Percentiles rank a stretch among this genome's conserved stretches.
Evolutionary conservation across 2,888 invertebrate genomes (phyloP).

Genomic region (Papilio elwesi): DNA sequence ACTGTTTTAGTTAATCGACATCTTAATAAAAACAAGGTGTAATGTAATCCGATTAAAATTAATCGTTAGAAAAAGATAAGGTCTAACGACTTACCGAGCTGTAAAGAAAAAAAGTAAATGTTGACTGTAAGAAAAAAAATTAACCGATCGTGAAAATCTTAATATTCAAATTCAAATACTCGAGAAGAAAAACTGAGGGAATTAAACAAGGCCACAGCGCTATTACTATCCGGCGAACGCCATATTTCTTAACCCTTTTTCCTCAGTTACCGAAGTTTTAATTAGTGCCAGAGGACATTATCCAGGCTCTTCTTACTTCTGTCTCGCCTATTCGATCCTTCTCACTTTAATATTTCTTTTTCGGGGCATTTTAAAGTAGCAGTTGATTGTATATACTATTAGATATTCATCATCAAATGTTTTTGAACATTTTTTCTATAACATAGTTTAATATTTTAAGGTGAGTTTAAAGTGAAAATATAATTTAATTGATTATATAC

Average conservation of each 20-base stretch:
- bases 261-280: slow-evolving; percentile 78
- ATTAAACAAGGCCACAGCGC: slow-evolving; percentile 71
- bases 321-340: slow-evolving; percentile 61
- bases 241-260: slow-evolving; percentile 81
- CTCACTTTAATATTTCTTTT: slow-evolving; percentile 65
- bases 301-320: slow-evolving; percentile 70
- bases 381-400: slow-evolving; percentile 10
- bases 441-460: too few species aligned
- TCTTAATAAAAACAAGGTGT: not conserved
- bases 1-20: not conserved
- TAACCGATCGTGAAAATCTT: slow-evolving; percentile 49
- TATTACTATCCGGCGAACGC: slow-evolving; percentile 77
- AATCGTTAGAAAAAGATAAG: slow-evolving; percentile 33
- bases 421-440: too few species aligned
- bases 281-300: slow-evolving; percentile 83
- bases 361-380: slow-evolving; percentile 48
- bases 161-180: slow-evolving; percentile 62
- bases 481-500: too few species aligned
- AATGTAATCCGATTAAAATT: slow-evolving; percentile 24
- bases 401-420: too few species aligned
- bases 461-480: too few species aligned
- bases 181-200: slow-evolving; percentile 68
- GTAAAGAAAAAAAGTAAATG: slow-evolving; percentile 22
- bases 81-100: slow-evolving; percentile 13
- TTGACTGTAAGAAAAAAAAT: slow-evolving; percentile 35